phyloP scores from a whole-genome alignment of 2,888 invertebrate species.

The Acrocyrtus sp. region DNA sequence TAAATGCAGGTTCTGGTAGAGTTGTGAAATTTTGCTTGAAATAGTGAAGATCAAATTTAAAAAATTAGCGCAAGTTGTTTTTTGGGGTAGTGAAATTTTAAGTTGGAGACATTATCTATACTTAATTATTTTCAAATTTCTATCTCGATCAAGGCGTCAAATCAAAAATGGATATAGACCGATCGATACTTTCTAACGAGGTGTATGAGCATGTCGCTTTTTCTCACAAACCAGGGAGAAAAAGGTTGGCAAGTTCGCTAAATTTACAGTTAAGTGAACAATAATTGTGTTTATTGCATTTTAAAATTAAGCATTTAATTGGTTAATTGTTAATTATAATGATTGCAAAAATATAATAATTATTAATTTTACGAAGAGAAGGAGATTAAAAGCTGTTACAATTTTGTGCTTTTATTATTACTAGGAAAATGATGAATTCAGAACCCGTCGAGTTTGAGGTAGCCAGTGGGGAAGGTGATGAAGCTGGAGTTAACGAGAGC shows the following conservation, averaged over 20 bases:
- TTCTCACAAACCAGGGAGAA: constrained; percentile 17
- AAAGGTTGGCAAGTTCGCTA: constrained; percentile 17
- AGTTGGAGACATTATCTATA: too few relatives aligned
- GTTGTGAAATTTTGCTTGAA: too few relatives aligned
- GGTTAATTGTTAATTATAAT: background rate
- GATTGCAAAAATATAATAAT: background rate
- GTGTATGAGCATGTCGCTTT: constrained; percentile 24
- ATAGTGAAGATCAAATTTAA: too few relatives aligned
- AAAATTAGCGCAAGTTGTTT: too few relatives aligned
- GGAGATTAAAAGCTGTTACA: background rate
- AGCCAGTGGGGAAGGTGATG: background rate
- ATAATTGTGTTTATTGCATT: background rate
- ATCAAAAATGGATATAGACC: too few relatives aligned
- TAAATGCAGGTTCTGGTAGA: too few relatives aligned
- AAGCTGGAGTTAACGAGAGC: constrained; percentile 12
- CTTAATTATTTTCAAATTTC: too few relatives aligned
- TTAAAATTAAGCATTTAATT: background rate
- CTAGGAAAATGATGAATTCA: background rate
- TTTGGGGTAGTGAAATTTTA: too few relatives aligned
- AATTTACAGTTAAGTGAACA: constrained; percentile 23
- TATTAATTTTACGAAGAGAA: background rate
- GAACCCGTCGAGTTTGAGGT: constrained; percentile 33
- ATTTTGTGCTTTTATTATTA: background rate
- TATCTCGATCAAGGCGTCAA: too few relatives aligned
- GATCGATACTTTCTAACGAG: background rate